Conservation (phyloP, 2,888 invertebrate species). For the Drosophila barbarae region DNA sequence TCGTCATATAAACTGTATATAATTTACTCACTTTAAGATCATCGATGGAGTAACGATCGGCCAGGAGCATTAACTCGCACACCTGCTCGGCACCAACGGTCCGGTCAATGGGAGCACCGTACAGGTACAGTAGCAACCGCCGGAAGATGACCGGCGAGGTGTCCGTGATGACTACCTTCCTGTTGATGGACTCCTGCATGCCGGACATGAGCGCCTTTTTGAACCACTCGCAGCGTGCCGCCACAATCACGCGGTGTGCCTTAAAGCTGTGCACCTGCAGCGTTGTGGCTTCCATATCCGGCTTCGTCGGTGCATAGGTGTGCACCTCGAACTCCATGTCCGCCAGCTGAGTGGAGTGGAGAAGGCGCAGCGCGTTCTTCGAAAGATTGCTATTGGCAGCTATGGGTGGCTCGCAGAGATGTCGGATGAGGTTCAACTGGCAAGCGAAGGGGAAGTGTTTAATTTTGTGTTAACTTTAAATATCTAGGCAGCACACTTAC, state of each 20-base stretch:
- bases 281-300: not conserved
- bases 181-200: constrained; percentile 86
- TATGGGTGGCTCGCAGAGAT: constrained; percentile 83
- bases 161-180: constrained; percentile 85
- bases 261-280: constrained; percentile 79
- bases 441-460: not conserved
- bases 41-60: constrained; percentile 84
- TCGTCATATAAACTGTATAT: not conserved
- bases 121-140: constrained; percentile 83
- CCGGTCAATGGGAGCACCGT: constrained; percentile 82
- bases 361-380: constrained; percentile 82
- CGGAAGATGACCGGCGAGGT: constrained; percentile 83
- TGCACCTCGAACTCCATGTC: constrained; percentile 85
- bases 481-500: constrained; percentile 38
- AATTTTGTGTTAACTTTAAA: too few relatives aligned
- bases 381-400: constrained; percentile 82
- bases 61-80: constrained; percentile 83
- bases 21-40: constrained; percentile 80
- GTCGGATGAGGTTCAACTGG: constrained; percentile 81
- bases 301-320: constrained; percentile 43
- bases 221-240: constrained; percentile 85
- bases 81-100: constrained; percentile 81
- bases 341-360: constrained; percentile 81
- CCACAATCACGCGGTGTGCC: constrained; percentile 85
- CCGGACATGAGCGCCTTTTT: constrained; percentile 85